Conservation (phyloP, 2,113 vertebrate species). For the Albula glossodonta region DNA sequence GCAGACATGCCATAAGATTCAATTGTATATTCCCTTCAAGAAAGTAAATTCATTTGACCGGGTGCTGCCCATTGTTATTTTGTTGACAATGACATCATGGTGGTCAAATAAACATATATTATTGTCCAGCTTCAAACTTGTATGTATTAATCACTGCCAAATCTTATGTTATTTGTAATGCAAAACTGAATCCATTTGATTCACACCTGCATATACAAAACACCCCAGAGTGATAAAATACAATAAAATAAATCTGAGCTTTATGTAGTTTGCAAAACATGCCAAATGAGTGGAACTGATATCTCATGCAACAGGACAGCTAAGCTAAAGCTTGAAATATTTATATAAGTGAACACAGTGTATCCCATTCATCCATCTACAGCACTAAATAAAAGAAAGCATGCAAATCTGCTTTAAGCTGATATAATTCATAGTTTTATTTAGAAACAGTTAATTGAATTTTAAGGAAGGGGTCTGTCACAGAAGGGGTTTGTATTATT, state of each 20-base stretch:
- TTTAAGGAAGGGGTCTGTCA: slow-evolving; percentile 58
- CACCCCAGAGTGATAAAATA: background rate
- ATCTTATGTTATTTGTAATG: too few relatives aligned
- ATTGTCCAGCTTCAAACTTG: too few relatives aligned
- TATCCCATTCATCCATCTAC: slow-evolving; percentile 1
- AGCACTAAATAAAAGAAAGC: slow-evolving; percentile 41
- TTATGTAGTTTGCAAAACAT: background rate
- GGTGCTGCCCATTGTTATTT: too few relatives aligned
- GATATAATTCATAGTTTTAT: slow-evolving; percentile 63
- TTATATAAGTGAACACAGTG: background rate
- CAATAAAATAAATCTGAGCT: background rate
- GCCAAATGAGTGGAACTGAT: slow-evolving; percentile 35
- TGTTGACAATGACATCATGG: too few relatives aligned
- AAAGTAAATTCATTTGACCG: too few relatives aligned
- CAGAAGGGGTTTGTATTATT: slow-evolving; percentile 61
- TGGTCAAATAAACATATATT: too few relatives aligned
- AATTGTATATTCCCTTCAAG: too few relatives aligned
- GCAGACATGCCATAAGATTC: too few relatives aligned
- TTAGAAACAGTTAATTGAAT: slow-evolving; percentile 69
- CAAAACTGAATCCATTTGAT: too few relatives aligned
- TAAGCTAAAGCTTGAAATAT: slow-evolving; percentile 35
- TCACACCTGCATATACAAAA: too few relatives aligned
- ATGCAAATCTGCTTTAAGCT: slow-evolving; percentile 64
- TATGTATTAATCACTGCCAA: too few relatives aligned
- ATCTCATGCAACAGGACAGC: background rate